Evolutionary conservation across 2,797 vertebrate species (phyloP).

Genomic region (Acipenser oxyrinchus): DNA sequence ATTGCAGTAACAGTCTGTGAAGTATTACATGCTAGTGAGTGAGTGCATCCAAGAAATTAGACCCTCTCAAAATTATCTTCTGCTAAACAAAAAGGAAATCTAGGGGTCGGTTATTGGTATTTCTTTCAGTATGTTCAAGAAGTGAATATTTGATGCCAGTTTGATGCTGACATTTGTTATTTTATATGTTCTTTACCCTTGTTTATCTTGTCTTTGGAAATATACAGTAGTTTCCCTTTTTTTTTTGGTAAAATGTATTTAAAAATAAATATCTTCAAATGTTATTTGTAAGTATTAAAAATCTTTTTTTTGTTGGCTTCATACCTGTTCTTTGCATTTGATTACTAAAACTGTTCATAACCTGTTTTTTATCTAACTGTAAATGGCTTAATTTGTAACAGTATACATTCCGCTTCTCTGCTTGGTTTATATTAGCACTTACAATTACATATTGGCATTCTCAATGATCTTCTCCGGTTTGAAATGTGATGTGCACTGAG

Average conservation of each 20-base stretch:
- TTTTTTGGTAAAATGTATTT: no score
- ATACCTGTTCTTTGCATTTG: not conserved
- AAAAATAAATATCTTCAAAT: not conserved
- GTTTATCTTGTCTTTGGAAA: no score
- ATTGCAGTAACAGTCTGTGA: constrained; percentile 37
- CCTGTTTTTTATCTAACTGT: not conserved
- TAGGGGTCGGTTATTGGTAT: no score
- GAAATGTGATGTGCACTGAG: not conserved
- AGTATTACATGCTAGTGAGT: no score
- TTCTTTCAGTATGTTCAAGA: no score
- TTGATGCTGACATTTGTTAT: no score
- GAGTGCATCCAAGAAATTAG: no score
- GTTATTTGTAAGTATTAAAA: not conserved
- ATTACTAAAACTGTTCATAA: not conserved
- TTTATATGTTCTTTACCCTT: no score
- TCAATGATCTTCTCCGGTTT: not conserved
- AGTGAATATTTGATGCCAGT: no score
- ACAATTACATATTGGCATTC: not conserved
- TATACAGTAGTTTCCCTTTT: no score
- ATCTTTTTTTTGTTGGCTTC: not conserved
- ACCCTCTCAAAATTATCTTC: no score
- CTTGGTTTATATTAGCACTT: not conserved
- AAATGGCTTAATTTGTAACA: not conserved
- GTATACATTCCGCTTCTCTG: not conserved
- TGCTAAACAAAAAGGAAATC: no score